Evolutionary conservation across 2,888 invertebrate genomes (phyloP), one percentile per base, ranked within the genome.

Genomic region (Drosophila siamana): DNA sequence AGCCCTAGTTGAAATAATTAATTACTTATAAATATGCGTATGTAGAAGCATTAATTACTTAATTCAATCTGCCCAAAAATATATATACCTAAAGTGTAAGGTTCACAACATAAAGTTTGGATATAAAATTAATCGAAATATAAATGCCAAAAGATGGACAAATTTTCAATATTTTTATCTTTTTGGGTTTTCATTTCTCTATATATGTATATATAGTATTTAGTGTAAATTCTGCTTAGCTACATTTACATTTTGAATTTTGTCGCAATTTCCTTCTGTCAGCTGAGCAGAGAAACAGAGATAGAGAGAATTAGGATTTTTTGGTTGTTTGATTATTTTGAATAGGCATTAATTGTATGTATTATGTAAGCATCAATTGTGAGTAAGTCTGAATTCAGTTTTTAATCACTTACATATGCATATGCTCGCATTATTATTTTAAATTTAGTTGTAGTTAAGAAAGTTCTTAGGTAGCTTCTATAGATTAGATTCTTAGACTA

Each of bases 371-470:
- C 54, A 77, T 57, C 61, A 75, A 30, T 52, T 64, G 54, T 54
- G 52, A 47, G 44, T 64, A 72, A 77, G 74, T 73, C 73, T 72
- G 67, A 57, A 64, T 61, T 78, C 64, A 73, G n/a, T 33, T 33
- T 60, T 59, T 62, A 66, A 59, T 59, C 50, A 57, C 71, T 61
- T 73, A 72, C 26, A 44, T 40, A 54, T 50, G 52, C 19, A 33
- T 55, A 38, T 54, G 33, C 51, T 52, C 13, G 24, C 50, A 22
- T 44, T 16, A 30, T 4, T 36, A 3, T 54, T 43, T 2, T 52
- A 15, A 40, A 51, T 40, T 9, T 68, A 44, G 19, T 62, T 46
- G 33, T 50, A 46, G 64, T 76, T 76, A 76, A 71, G 65, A 70
- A 73, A 70, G 64, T 76, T 57, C 36, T 57, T 60, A 54, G 41